These are phyloP conservation scores for Leucophenga maculata DNA, from an alignment of 2,888 invertebrate species.

Conservation along the genomic window DNA sequence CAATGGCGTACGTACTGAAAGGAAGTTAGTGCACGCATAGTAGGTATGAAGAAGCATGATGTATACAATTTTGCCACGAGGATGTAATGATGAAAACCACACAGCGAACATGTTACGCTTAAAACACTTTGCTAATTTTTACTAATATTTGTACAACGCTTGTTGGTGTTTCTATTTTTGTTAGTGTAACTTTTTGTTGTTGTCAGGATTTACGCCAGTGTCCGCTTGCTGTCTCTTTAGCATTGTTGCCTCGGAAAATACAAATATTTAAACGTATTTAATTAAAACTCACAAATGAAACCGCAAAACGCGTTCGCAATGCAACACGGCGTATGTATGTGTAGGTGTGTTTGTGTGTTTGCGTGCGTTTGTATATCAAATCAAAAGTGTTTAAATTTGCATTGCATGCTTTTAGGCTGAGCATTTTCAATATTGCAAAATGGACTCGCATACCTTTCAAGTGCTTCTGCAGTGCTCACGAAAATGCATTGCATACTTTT, in stretches of 20 bases:
- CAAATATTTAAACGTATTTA: slow-evolving; percentile 67
- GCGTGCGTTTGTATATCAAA: slow-evolving; percentile 34
- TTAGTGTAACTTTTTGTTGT: slow-evolving; percentile 35
- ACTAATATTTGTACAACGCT: slow-evolving; percentile 61
- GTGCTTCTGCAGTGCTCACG: neutral
- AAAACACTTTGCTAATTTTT: slow-evolving; percentile 65
- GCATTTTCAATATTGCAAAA: neutral
- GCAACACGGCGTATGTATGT: slow-evolving; percentile 31
- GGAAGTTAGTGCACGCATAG: no score
- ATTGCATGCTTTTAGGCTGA: slow-evolving; percentile 46
- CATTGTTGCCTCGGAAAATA: slow-evolving; percentile 43
- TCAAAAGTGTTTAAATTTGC: slow-evolving; percentile 42
- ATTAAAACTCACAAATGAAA: slow-evolving; percentile 66
- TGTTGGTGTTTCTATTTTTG: slow-evolving; percentile 30
- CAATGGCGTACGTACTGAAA: neutral
- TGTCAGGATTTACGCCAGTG: slow-evolving; percentile 28
- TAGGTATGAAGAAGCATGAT: no score
- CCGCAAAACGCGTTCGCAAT: slow-evolving; percentile 53
- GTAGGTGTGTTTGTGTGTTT: slow-evolving; percentile 25
- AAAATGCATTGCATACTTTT: neutral
- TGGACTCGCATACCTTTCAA: slow-evolving; percentile 3
- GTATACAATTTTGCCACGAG: slow-evolving; percentile 27
- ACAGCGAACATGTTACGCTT: slow-evolving; percentile 62
- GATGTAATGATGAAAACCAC: slow-evolving; percentile 57
- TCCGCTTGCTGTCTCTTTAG: slow-evolving; percentile 21